phyloP scores from a whole-genome alignment of 92 coral and sea anemone species.

The Phenganax stokvisi region DNA sequence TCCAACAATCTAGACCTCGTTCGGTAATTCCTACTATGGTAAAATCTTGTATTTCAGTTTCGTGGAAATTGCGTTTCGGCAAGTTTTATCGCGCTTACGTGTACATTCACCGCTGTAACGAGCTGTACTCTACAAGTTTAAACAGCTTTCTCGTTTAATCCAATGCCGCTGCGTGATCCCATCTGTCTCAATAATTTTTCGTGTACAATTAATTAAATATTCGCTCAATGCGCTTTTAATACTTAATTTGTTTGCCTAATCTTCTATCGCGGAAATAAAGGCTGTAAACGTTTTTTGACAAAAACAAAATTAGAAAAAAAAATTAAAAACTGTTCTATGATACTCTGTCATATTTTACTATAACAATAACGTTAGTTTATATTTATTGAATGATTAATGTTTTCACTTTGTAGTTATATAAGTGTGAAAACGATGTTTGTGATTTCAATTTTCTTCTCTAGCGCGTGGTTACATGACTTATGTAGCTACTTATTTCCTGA shows the following conservation, averaged over 20 bases:
- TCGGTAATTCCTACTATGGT: too few species aligned
- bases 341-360: too few species aligned
- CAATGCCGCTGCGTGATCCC: not conserved
- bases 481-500: too few species aligned
- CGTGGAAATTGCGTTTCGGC: not conserved
- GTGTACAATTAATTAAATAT: conserved; percentile 21
- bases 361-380: too few species aligned
- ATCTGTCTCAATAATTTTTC: conserved; percentile 13
- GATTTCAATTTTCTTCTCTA: too few species aligned
- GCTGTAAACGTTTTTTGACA: not conserved
- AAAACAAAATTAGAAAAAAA: not conserved
- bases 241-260: not conserved
- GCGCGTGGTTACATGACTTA: too few species aligned
- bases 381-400: too few species aligned
- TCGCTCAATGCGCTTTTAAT: not conserved
- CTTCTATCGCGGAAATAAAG: not conserved
- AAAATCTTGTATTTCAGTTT: too few species aligned
- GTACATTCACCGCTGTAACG: not conserved
- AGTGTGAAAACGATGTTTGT: too few species aligned
- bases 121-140: not conserved
- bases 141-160: conserved; percentile 13
- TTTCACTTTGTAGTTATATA: too few species aligned
- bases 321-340: not conserved
- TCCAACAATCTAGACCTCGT: too few species aligned
- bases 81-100: not conserved